Percentiles rank a stretch among this genome's conserved stretches.
Conservation (phyloP, 2,888 invertebrate species). For the Tromatobia lineatoria region DNA sequence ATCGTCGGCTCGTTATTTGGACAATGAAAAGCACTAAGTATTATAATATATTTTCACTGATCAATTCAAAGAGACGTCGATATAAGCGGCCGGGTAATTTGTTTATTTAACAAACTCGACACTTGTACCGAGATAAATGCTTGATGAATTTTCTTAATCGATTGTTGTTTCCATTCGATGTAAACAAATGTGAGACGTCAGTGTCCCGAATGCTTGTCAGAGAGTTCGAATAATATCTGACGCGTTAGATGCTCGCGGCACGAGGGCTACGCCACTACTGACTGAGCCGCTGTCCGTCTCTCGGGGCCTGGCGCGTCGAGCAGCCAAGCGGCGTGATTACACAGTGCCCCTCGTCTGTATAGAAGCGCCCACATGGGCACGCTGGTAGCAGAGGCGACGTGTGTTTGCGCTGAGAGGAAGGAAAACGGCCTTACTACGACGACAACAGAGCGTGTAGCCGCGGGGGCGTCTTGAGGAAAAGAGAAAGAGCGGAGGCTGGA, state of each 20-base stretch:
- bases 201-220: neutral
- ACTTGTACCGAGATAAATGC: constrained; percentile 17
- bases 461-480: constrained; percentile 72
- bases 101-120: neutral
- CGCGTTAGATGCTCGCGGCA: constrained; percentile 69
- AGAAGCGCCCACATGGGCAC: constrained; percentile 46
- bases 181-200: constrained; percentile 28
- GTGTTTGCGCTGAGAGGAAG: constrained; percentile 73
- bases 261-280: constrained; percentile 79
- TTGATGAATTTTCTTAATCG: neutral
- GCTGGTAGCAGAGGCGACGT: constrained; percentile 64
- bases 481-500: constrained; percentile 44
- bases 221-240: neutral
- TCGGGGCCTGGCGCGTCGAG: constrained; percentile 14
- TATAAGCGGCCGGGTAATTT: too few relatives aligned
- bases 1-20: neutral
- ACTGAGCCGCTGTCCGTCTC: constrained; percentile 43
- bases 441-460: constrained; percentile 61
- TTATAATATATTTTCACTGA: constrained; percentile 1
- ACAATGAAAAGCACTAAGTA: neutral
- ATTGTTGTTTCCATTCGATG: constrained; percentile 5
- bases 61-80: neutral
- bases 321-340: constrained; percentile 30
- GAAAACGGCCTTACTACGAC: constrained; percentile 80
- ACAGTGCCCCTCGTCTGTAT: constrained; percentile 32